Evolutionary conservation across 1,140 invertebrate genomes (phyloP), one percentile per base, ranked within the genome.

Genomic region (Sinella curviseta): DNA sequence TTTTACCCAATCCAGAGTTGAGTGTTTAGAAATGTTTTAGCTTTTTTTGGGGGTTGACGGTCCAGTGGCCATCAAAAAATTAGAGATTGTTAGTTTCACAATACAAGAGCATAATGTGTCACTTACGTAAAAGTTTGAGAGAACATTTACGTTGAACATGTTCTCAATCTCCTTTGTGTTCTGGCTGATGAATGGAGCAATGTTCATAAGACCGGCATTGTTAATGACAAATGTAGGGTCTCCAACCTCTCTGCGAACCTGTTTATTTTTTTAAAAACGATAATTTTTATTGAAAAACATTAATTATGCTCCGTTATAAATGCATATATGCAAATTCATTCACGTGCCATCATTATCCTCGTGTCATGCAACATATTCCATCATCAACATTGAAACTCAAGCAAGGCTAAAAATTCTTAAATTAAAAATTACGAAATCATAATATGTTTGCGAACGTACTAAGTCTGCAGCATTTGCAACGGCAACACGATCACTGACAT

Each of bases 151-250:
- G 54, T 74, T 54, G 70, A 84, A 84, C 76, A 77, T 77, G 24
- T 34, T 57, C 35, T 84, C 81, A 20, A 84, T 80, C 20, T 84
- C 83, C 28, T 77, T 55, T 1, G 74, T 31, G 26, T 54, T 26
- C 26, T 79, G 80, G 17, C 81, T 80, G n/a, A 84, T 28, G 55
- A 84, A 82, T 24, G 80, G 77, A 1, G 70, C 20, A 0, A 82
- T 75, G 1, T 70, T 76, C 82, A 84, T 83, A 0, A 82, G 28
- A 12, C 82, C 83, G 16, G 83, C 83, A 74, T 83, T 84, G 77
- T 84, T 84, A 70, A 84, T 78, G 1, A 83, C 80, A 17, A 84
- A 83, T 60, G 77, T 81, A 3, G 83, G 81, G 48, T 83, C 76
- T 26, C 83, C 83, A 28, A 84, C 78, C 75, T 84, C 82, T 67